Evolutionary conservation across 2,888 invertebrate species (phyloP).

Genomic region (Tiphia femorata): DNA sequence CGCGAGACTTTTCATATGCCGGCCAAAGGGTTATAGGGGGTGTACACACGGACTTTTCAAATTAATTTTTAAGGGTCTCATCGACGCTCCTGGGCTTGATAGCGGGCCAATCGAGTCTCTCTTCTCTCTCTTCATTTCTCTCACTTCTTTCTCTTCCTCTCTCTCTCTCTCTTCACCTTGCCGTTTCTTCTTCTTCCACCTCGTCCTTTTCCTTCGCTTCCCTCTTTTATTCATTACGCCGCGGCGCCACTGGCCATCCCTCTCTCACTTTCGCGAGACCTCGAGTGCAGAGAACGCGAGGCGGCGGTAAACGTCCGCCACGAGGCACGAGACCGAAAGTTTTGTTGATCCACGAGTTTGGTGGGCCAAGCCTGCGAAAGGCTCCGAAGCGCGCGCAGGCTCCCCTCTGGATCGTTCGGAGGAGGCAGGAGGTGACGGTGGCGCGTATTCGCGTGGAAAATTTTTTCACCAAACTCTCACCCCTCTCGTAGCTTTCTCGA

Average conservation of each 20-base stretch:
- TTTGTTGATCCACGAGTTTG: conserved; percentile 9
- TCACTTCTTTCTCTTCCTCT: background rate
- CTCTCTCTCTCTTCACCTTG: background rate
- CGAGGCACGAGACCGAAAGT: too few relatives aligned
- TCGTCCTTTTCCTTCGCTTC: background rate
- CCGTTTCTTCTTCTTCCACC: background rate
- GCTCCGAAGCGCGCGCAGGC: too few relatives aligned
- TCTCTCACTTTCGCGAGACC: background rate
- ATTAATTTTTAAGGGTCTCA: conserved; percentile 61
- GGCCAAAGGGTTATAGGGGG: background rate
- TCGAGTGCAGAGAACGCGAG: conserved; percentile 7
- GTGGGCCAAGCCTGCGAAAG: background rate
- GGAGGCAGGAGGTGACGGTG: too few relatives aligned
- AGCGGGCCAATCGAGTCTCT: conserved; percentile 6
- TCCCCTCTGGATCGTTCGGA: too few relatives aligned
- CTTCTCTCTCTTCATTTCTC: background rate
- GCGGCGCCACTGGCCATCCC: too few relatives aligned
- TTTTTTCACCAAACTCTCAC: conserved; percentile 10
- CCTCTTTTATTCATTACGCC: too few relatives aligned
- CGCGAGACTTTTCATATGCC: conserved; percentile 30
- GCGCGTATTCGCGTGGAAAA: conserved; percentile 2
- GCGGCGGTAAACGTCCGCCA: too few relatives aligned
- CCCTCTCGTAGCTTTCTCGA: conserved; percentile 1
- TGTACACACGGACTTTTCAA: conserved; percentile 50
- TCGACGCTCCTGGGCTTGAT: conserved; percentile 22